Percentiles rank a stretch among this genome's conserved stretches.
Evolutionary conservation across 2,797 vertebrate species (phyloP).

Genomic region (Dromococcyx pavoninus): DNA sequence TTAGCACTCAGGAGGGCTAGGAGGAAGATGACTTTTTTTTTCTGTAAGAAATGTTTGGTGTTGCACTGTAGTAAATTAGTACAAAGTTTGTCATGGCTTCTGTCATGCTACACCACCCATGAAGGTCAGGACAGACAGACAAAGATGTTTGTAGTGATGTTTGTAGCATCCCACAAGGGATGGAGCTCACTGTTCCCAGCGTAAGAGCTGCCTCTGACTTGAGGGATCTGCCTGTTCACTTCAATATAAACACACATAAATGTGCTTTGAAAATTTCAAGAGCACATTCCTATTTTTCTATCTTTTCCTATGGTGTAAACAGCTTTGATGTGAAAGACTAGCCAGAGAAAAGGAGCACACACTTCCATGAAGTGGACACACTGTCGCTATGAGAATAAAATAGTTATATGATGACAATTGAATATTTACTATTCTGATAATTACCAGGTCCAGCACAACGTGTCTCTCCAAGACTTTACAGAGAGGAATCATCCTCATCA

Average conservation of each 20-base stretch:
- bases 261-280: background rate
- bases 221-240: background rate
- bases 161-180: rapidly evolving
- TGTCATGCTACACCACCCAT: background rate
- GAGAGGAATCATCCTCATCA: background rate
- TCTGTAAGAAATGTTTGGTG: background rate
- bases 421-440: background rate
- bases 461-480: background rate
- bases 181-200: background rate
- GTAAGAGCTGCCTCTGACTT: background rate
- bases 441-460: background rate
- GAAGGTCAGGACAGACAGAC: background rate
- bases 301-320: background rate
- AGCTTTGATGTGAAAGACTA: background rate
- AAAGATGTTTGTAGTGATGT: background rate
- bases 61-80: background rate
- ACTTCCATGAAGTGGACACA: background rate
- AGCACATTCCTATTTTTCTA: background rate
- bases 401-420: background rate
- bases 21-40: background rate
- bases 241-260: background rate
- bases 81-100: background rate
- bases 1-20: background rate
- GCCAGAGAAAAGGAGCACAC: background rate
- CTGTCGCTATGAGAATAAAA: background rate